Base-by-base conservation (phyloP, 2,888 invertebrate species). In the Pogonocherus hispidulus region DNA sequence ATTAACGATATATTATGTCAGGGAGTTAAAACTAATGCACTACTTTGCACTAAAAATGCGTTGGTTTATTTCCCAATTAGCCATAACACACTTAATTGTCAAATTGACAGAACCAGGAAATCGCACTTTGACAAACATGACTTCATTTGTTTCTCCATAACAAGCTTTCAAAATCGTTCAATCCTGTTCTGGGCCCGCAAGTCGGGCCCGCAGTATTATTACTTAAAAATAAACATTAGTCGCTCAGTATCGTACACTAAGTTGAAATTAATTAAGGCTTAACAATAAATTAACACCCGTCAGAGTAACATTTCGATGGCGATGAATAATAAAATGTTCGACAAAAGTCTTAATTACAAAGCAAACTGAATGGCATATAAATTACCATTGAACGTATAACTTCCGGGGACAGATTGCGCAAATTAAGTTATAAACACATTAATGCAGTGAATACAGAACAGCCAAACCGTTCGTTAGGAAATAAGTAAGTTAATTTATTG, bases 311-410 rank as follows among this genome's bases (percentile, higher is more conserved):
- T 27, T 55, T 18, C 27, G 9, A 55, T 20, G 20, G 27, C 27
- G 27, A 35, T 35, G 37, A 41, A 55, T 55, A 37, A 55, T 55
- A 55, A 37, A 55, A 55, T 20, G 14, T 20, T 55, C 55, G n/a
- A 5, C 37, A 37, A 11, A 55, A 55, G 9, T 20, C 19, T 20
- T 55, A 55, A 55, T 55, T 37, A 51, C 1, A 49, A 51, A 59
- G 49, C 41, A 47, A 46, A 41, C 37, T 60, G 44, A 41, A 22
- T 8, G 18, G 23, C n/a, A 22, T 20, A 23, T 59, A 37, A 47
- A 41, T 49, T 9, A 46, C 35, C 11, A 44, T 52, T 20, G 27
- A 52, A 46, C 41, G 35, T 59, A n/a, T 55, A 55, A 55, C 20
- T 55, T 22, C 37, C 19, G 35, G 19, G 37, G 35, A 37, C 20